These are phyloP conservation scores for Agrotis exclamationis DNA, from an alignment of 2,888 invertebrate species.

Conservation along the genomic window DNA sequence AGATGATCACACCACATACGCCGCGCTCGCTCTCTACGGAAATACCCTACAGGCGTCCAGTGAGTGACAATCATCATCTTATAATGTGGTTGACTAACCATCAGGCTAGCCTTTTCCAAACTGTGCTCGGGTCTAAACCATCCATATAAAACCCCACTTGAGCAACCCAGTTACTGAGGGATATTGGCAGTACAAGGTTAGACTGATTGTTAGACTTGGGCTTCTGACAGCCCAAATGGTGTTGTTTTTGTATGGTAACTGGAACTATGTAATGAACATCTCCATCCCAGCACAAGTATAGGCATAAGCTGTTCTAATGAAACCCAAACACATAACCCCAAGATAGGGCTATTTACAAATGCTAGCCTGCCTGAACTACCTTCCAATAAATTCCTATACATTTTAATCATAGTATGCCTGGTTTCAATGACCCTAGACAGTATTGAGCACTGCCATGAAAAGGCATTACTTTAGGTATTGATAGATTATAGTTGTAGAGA, in stretches of 20 bases:
- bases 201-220: constrained; percentile 42
- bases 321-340: neutral
- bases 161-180: constrained; percentile 13
- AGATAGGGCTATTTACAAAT: neutral
- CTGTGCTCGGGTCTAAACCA: neutral
- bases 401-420: constrained; percentile 6
- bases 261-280: constrained; percentile 13
- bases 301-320: neutral
- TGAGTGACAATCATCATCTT: constrained; percentile 64
- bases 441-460: neutral
- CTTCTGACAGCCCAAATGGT: constrained; percentile 2
- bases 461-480: constrained; percentile 1
- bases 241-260: constrained; percentile 21
- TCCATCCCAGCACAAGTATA: constrained; percentile 4
- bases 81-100: constrained; percentile 40
- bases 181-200: constrained; percentile 37
- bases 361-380: neutral
- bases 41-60: constrained; percentile 81
- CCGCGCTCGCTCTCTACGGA: constrained; percentile 81
- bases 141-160: constrained; percentile 14
- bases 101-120: constrained; percentile 34
- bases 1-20: constrained; percentile 85
- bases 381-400: neutral
- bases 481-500: neutral
- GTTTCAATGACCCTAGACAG: neutral